Percentiles rank a stretch among this genome's conserved stretches.
These are phyloP conservation scores for Corvus hawaiiensis DNA, from an alignment of 2,113 vertebrate species.

Conservation along the genomic window DNA sequence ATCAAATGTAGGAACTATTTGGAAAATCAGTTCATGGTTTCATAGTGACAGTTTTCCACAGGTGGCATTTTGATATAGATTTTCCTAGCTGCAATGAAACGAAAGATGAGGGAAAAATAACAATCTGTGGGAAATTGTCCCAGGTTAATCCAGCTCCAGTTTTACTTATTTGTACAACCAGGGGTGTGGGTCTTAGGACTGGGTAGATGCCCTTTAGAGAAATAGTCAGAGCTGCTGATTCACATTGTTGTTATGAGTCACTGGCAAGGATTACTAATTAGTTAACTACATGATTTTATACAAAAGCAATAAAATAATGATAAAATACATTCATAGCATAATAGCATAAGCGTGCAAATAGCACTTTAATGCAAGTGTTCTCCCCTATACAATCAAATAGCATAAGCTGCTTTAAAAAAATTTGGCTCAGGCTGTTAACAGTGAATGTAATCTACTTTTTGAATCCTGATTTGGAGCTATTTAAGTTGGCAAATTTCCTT, in stretches of 20 bases:
- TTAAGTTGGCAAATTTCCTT: background rate
- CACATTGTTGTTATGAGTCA: conserved; percentile 14
- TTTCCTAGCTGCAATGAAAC: background rate
- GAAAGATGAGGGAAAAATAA: background rate
- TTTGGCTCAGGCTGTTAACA: accelerated
- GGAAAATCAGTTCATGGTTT: background rate
- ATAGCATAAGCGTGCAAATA: background rate
- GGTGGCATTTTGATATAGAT: background rate
- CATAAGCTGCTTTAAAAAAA: background rate
- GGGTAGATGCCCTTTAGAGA: background rate
- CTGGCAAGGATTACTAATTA: background rate
- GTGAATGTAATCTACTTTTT: background rate
- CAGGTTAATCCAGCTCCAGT: background rate
- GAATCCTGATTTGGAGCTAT: background rate
- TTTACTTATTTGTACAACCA: background rate
- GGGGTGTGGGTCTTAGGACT: background rate
- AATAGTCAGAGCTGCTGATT: background rate
- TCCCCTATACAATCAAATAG: background rate
- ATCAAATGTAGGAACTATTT: background rate
- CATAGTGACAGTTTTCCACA: background rate
- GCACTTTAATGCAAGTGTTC: background rate
- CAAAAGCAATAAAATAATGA: background rate
- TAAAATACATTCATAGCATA: background rate
- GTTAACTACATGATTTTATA: background rate
- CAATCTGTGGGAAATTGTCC: background rate